Percentiles rank a stretch among this genome's conserved stretches.
phyloP scores from a whole-genome alignment of 2,888 invertebrate genomes.

The Trichopoda pennipes region DNA sequence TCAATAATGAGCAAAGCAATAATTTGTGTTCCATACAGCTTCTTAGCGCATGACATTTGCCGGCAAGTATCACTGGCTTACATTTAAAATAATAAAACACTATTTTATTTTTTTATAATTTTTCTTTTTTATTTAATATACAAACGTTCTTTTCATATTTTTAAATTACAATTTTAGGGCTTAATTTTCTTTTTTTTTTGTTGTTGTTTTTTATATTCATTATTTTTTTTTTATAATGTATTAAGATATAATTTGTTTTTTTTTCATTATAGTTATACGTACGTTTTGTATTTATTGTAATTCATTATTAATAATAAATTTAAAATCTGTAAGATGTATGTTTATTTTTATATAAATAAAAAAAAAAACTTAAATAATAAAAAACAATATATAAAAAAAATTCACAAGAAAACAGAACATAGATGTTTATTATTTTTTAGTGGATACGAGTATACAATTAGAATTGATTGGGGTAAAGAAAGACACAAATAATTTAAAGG shows the following conservation, averaged over 20 bases:
- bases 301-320: conserved; percentile 64
- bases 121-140: conserved; percentile 68
- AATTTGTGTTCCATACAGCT: too few species aligned
- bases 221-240: conserved; percentile 75
- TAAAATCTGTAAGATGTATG: conserved; percentile 60
- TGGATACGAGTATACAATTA: conserved; percentile 64
- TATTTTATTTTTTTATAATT: conserved; percentile 50
- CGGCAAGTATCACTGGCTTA: too few species aligned
- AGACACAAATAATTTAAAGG: background rate
- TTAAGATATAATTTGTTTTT: conserved; percentile 76
- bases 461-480: conserved; percentile 8
- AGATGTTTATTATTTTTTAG: conserved; percentile 11
- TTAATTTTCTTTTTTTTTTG: conserved; percentile 45
- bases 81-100: background rate
- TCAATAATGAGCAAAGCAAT: too few species aligned
- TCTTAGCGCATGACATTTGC: too few species aligned
- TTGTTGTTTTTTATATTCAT: conserved; percentile 60
- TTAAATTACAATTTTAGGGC: conserved; percentile 66
- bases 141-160: conserved; percentile 63
- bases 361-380: conserved; percentile 65
- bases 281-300: conserved; percentile 70
- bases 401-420: conserved; percentile 57
- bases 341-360: conserved; percentile 51
- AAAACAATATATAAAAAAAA: conserved; percentile 65
- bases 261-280: conserved; percentile 72